Evolutionary conservation across 1,140 invertebrate species (phyloP).

Genomic region (Caerostris darwini): DNA sequence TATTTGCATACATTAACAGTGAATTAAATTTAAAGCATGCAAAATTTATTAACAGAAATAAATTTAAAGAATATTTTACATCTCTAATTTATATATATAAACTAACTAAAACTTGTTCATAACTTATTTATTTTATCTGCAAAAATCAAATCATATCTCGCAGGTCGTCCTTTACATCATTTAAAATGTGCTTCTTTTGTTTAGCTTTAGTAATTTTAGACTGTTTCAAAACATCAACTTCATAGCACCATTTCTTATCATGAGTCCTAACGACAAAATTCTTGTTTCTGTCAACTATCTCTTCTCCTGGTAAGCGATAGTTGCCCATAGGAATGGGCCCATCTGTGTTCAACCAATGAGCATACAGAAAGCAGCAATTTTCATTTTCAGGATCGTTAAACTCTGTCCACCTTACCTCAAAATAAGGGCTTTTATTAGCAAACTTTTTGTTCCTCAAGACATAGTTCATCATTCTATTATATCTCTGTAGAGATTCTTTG

Average conservation of each 20-base stretch:
- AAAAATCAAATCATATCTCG: too few relatives aligned
- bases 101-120: too few relatives aligned
- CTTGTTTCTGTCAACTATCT: not conserved
- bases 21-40: too few relatives aligned
- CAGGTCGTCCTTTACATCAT: not conserved
- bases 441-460: slow-evolving; percentile 9
- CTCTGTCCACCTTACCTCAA: slow-evolving; percentile 29
- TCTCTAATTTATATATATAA: too few relatives aligned
- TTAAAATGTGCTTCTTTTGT: not conserved
- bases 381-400: slow-evolving; percentile 15
- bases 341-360: slow-evolving; percentile 54
- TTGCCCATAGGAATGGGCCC: not conserved
- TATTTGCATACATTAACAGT: too few relatives aligned
- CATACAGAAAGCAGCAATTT: slow-evolving; percentile 46
- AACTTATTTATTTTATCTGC: too few relatives aligned
- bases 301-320: not conserved
- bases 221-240: slow-evolving; percentile 38
- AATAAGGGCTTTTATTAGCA: not conserved
- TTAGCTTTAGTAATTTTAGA: not conserved
- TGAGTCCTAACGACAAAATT: not conserved
- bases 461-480: not conserved
- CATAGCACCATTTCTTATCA: slow-evolving; percentile 56
- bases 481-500: not conserved
- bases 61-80: too few relatives aligned
- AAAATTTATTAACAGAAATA: too few relatives aligned